A percentile compares a stretch with the other conserved stretches of the same genome.
Conservation (phyloP, 2,797 vertebrate genomes). For the Bovichtus variegatus region DNA sequence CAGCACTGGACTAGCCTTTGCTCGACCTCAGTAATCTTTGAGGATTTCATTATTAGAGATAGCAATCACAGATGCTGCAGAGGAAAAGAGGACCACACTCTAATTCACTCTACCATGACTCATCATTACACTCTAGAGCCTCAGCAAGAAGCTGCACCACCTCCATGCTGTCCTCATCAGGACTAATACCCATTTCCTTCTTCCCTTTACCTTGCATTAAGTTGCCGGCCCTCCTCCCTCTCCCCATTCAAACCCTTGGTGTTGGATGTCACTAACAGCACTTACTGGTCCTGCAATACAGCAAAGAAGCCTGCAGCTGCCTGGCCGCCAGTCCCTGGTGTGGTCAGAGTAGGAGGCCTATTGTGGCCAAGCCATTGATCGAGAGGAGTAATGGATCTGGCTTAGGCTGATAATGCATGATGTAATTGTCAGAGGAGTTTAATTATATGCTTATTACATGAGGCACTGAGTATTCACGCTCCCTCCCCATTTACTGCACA, state of each 20-base stretch:
- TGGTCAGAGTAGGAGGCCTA: conserved; percentile 81
- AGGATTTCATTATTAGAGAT: conserved; percentile 78
- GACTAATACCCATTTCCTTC: conserved; percentile 81
- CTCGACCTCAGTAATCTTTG: conserved; percentile 74
- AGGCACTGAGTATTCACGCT: conserved; percentile 80
- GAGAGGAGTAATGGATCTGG: conserved; percentile 91
- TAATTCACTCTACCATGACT: conserved; percentile 82
- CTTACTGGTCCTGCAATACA: conserved; percentile 80
- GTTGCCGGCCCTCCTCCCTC: conserved; percentile 63
- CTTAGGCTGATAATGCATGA: conserved; percentile 91
- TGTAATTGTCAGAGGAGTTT: conserved; percentile 94
- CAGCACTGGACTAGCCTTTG: conserved; percentile 64
- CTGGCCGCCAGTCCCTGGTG: conserved; percentile 74
- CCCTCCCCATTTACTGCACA: conserved; percentile 74
- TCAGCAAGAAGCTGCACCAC: conserved; percentile 71
- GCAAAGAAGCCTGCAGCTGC: conserved; percentile 70
- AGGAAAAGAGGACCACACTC: conserved; percentile 56
- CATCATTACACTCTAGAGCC: conserved; percentile 77
- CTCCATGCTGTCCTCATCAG: conserved; percentile 72
- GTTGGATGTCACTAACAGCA: conserved; percentile 87
- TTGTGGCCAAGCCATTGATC: conserved; percentile 84
- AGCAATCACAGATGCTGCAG: conserved; percentile 65
- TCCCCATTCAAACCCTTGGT: conserved; percentile 64
- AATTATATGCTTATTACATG: conserved; percentile 89
- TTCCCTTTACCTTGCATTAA: conserved; percentile 78